These are phyloP conservation scores for Mimumesa dahlbomi DNA, from an alignment of 2,888 invertebrate genomes.

Conservation along the genomic window DNA sequence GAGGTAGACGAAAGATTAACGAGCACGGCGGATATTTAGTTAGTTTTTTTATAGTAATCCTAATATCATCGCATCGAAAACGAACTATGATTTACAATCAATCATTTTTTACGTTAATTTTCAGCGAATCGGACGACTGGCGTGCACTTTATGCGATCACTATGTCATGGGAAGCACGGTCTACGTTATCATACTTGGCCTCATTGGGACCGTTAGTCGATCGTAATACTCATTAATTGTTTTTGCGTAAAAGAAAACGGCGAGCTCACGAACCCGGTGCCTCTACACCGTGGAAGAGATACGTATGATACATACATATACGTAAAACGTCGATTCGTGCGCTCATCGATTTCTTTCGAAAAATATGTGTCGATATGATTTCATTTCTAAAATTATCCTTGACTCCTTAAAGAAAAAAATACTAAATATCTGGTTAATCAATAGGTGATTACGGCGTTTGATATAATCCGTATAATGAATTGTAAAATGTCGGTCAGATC, in stretches of 20 bases:
- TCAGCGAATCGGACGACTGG: conserved; percentile 66
- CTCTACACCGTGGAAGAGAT: too few species aligned
- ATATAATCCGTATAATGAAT: conserved; percentile 74
- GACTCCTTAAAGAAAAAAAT: too few species aligned
- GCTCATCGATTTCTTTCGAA: too few species aligned
- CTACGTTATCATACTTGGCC: conserved; percentile 75
- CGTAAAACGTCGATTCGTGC: too few species aligned
- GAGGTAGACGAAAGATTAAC: conserved; percentile 50
- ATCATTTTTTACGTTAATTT: conserved; percentile 24
- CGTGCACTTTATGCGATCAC: conserved; percentile 74
- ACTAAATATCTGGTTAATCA: conserved; percentile 3
- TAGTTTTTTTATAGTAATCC: too few species aligned
- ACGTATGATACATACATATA: too few species aligned
- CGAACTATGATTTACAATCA: background rate
- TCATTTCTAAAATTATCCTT: too few species aligned
- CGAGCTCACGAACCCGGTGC: too few species aligned
- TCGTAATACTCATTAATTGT: conserved; percentile 61
- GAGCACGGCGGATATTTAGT: conserved; percentile 43
- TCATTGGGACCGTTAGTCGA: conserved; percentile 78
- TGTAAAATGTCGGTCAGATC: conserved; percentile 61
- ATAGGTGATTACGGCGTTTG: conserved; percentile 74
- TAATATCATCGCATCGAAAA: too few species aligned
- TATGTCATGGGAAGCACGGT: conserved; percentile 73
- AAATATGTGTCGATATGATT: too few species aligned
- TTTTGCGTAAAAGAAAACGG: conserved; percentile 26